Base-by-base conservation (phyloP, 2,797 vertebrate species). In the Arnoldichthys spilopterus region DNA sequence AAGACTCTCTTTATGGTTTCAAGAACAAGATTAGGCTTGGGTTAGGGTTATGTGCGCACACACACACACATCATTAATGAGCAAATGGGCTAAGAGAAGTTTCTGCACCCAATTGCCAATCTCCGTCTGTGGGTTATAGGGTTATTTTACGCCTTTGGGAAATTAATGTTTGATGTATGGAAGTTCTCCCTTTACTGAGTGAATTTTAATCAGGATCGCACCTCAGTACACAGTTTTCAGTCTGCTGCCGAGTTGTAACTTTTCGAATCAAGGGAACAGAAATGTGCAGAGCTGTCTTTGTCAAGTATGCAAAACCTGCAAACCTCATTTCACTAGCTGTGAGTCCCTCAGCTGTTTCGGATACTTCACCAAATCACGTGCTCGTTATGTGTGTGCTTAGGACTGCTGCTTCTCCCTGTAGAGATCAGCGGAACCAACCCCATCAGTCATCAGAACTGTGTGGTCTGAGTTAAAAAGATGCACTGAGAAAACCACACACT, bases 181-280 rank as follows among this genome's bases (percentile, higher is more conserved):
- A 56, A 51, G 43, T 37, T 37, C 34, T 37, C 34, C 28, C 26
- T 51, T 47, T 51, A 26, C n/a, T 12, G 3, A n/a, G 2, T 24
- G 2, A 69, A 77, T 77, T 49, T 77, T 58, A 26, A n/a, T 49
- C 26, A 61, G 53, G 54, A 43, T 47, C 28, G 43, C 51, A 76
- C 18, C 51, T 47, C 51, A 16, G 37, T 43, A 26, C 43, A 47
- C 12, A 0, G 6, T 28, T 26, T 18, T 30, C 16, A 43, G 40
- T 43, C 8, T 20, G 20, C 28, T 68, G 4, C 4, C 22, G 40
- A 37, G n/a, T 47, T 40, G 8, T 47, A 22, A 67, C 15, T 15
- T 43, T 43, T 47, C 4, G 13, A 47, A 8, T 15, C 0, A 49
- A 49, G 13, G 30, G 13, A 68, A 68, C 26, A 49, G 45, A 9